Evolutionary conservation across 2,888 invertebrate genomes (phyloP), one percentile per base, ranked within the genome.

Genomic region (Plebejus anna): DNA sequence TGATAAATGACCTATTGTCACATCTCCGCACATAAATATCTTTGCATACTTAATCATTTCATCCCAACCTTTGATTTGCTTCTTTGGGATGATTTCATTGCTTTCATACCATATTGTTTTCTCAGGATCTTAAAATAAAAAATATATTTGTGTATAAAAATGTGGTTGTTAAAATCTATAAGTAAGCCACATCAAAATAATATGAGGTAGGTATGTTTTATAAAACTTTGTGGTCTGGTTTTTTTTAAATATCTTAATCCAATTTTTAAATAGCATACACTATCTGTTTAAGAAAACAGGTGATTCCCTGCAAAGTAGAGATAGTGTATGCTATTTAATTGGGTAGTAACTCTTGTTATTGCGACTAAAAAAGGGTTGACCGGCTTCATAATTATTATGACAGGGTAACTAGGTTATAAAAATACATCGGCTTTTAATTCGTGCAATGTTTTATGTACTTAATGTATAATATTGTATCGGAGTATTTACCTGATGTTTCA

Each of bases 1-100:
- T 76, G 80, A 55, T 28, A 95, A 86, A 85, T 95, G 92, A 42
- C 94, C 92, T 77, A 95, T 92, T 80, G 91, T 89, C 11, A 90
- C 82, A 79, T 92, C 90, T 22, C 89, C 90, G 80, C 87, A 90
- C 32, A 85, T 85, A 82, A 92, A 90, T 86, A 93, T 91, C 81
- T 88, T 92, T 1, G 92, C 92, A 77, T 86, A 88, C 32, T 79
- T 83, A 7, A 87, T 86, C 77, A 88, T 85, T 38, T 84, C 80
- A 77, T 91, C 89, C 42, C 90, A 80, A 76, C 87, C 82, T 76
- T 84, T 80, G 75, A 89, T 81, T 82, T 90, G 88, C 76, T 85
- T 81, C 70, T 79, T 81, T 61, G 88, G 89, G 55, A 83, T 75
- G 70, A 94, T 80, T 85, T 92, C 88, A 80, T 86, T 85, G 84